Conservation (phyloP, 2,797 vertebrate genomes). For the Chloroceryle inda region DNA sequence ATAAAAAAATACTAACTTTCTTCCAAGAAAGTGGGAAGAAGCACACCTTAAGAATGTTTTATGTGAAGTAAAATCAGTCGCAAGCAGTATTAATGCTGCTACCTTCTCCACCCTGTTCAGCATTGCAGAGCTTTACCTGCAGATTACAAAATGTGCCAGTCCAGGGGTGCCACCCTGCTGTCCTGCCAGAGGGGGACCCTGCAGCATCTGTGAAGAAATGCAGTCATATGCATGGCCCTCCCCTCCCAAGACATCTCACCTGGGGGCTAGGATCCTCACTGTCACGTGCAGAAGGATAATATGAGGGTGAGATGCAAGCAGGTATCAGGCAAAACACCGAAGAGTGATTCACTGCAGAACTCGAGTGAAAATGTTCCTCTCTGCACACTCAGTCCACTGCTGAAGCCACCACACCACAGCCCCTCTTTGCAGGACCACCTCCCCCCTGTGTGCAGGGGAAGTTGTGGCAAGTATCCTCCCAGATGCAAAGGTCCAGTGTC, state of each 20-base stretch:
- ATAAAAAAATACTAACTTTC: neutral
- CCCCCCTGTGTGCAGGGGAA: accelerated
- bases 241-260: neutral
- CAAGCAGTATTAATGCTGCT: neutral
- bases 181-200: neutral
- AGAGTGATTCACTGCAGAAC: accelerated
- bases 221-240: accelerated
- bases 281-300: neutral
- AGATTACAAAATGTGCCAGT: accelerated
- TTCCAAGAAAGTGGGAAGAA: neutral
- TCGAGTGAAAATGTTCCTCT: accelerated
- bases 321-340: neutral
- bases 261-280: neutral
- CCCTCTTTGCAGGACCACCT: neutral
- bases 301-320: neutral
- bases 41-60: neutral
- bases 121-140: neutral
- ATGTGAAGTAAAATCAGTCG: neutral
- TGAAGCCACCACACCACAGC: neutral
- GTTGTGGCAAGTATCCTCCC: accelerated
- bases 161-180: neutral
- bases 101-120: neutral
- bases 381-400: accelerated
- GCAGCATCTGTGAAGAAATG: accelerated
- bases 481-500: accelerated